Percentiles rank a stretch among this genome's conserved stretches.
Conservation (phyloP, 2,888 invertebrate species). For the Cantharis flavilabris region DNA sequence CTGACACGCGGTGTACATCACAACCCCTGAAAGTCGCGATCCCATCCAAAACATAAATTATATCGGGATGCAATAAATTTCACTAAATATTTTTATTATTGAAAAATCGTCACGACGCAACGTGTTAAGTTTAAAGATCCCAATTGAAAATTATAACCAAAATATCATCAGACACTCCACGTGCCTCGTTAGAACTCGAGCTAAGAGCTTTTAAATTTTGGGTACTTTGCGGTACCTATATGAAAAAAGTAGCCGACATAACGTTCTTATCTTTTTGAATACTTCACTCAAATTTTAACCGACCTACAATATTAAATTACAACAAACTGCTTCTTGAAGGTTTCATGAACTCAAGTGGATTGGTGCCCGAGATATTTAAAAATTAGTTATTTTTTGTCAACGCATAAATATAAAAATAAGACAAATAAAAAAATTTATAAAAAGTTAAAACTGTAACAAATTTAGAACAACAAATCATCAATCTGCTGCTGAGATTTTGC, state of each 20-base stretch:
- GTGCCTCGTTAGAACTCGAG: not conserved
- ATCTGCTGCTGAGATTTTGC: not conserved
- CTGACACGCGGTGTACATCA: constrained; percentile 42
- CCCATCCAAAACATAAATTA: constrained; percentile 11
- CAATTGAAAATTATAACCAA: not conserved
- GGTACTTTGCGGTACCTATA: not conserved
- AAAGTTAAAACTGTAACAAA: not conserved
- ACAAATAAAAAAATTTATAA: not conserved
- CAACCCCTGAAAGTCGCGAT: constrained; percentile 13
- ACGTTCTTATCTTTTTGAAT: not conserved
- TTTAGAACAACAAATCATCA: not conserved
- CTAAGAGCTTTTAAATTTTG: not conserved
- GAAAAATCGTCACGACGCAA: not conserved
- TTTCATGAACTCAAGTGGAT: not conserved
- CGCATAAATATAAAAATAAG: not conserved
- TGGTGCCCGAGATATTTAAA: not conserved
- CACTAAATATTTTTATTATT: not conserved
- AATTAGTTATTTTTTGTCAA: not conserved
- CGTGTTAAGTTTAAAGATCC: not conserved
- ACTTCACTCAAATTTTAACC: not conserved
- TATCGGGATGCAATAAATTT: not conserved
- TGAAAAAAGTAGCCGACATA: not conserved
- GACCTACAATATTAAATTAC: not conserved
- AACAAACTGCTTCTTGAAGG: not conserved
- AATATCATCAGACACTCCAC: not conserved